These are phyloP conservation scores for Candoia aspera DNA, from an alignment of 2,113 vertebrate genomes.

Conservation along the genomic window DNA sequence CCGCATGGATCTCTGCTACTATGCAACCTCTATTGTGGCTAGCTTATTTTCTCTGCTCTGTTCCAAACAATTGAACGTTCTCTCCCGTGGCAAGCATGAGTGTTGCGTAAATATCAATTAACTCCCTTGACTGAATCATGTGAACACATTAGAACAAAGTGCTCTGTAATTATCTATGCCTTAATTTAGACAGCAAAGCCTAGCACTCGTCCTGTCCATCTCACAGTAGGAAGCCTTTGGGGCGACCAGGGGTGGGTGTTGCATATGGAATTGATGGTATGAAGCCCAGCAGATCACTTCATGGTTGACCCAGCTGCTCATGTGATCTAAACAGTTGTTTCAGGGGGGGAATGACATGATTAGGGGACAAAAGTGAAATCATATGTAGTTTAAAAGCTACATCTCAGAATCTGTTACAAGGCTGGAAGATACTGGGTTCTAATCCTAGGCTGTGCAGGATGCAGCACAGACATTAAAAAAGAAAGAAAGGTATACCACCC, in stretches of 20 bases:
- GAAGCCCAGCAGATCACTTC: neutral
- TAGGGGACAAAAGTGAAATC: neutral
- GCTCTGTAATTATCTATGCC: slow-evolving; percentile 43
- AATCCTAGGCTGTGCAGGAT: neutral
- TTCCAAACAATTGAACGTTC: neutral
- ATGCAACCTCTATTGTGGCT: rapidly evolving
- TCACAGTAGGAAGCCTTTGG: neutral
- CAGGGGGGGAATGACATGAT: neutral
- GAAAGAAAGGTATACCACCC: neutral
- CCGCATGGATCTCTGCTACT: neutral
- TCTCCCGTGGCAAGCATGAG: rapidly evolving
- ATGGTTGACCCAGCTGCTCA: neutral
- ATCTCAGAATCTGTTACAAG: neutral
- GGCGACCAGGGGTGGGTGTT: neutral
- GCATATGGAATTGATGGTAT: too few relatives aligned
- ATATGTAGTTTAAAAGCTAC: neutral
- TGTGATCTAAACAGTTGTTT: neutral
- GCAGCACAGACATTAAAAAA: neutral
- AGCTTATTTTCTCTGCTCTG: neutral
- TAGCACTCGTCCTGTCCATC: slow-evolving; percentile 13
- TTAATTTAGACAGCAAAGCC: slow-evolving; percentile 36
- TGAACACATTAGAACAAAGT: slow-evolving; percentile 20
- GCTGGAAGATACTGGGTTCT: neutral
- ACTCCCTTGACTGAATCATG: slow-evolving; percentile 39
- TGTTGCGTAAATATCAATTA: slow-evolving; percentile 48